A percentile compares a stretch with the other conserved stretches of the same genome.
These are phyloP conservation scores for Coracopsis vasa DNA, from an alignment of 2,113 vertebrate species.

Conservation along the genomic window DNA sequence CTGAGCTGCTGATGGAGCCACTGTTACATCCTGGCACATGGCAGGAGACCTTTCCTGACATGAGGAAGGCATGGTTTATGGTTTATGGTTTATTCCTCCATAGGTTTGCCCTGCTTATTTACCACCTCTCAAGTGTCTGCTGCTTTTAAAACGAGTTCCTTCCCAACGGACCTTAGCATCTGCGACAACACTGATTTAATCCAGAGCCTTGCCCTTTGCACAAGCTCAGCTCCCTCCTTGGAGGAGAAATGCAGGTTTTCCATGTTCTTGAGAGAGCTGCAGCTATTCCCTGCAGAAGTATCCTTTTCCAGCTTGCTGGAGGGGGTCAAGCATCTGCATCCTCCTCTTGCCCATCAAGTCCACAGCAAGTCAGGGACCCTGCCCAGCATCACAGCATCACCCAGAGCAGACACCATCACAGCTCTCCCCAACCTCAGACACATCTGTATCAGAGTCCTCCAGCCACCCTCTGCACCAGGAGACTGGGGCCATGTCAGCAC, in stretches of 20 bases:
- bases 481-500: neutral
- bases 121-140: neutral
- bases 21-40: neutral
- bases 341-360: neutral
- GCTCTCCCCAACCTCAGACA: neutral
- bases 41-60: neutral
- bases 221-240: neutral
- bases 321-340: neutral
- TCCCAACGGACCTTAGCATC: neutral
- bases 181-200: neutral
- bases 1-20: neutral
- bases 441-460: rapidly evolving
- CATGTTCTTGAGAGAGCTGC: neutral
- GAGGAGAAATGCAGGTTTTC: neutral
- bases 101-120: neutral
- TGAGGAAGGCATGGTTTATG: rapidly evolving
- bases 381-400: too few species aligned
- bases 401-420: neutral
- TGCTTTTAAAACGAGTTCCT: neutral
- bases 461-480: neutral
- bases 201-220: neutral
- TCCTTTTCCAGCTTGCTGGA: neutral
- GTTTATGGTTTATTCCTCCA: neutral
- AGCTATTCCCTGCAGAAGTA: neutral
- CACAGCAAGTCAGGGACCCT: rapidly evolving